These are phyloP conservation scores for Calephelis virginiensis DNA, from an alignment of 1,140 invertebrate species.

Conservation along the genomic window DNA sequence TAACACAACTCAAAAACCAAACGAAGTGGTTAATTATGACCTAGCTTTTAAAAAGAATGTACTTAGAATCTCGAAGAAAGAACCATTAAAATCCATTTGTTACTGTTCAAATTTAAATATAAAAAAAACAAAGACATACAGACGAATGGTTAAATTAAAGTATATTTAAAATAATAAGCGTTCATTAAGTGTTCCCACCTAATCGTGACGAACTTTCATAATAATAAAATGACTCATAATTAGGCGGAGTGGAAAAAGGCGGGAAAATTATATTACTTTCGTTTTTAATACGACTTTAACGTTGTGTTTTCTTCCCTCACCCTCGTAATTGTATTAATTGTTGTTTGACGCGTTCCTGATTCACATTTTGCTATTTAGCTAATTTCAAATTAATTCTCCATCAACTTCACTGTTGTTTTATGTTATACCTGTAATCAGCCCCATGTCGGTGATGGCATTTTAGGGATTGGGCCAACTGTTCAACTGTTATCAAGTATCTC, in stretches of 20 bases:
- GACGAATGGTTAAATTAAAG: too few relatives aligned
- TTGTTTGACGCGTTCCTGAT: constrained; percentile 58
- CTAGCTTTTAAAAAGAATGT: too few relatives aligned
- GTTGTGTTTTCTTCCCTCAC: constrained; percentile 58
- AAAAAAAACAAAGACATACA: too few relatives aligned
- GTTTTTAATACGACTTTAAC: constrained; percentile 65
- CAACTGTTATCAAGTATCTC: too few relatives aligned
- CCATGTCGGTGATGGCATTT: too few relatives aligned
- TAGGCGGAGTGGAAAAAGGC: constrained; percentile 70
- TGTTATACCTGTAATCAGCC: neutral
- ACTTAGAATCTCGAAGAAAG: too few relatives aligned
- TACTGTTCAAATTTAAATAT: too few relatives aligned
- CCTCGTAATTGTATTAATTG: constrained; percentile 70
- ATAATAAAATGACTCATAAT: constrained; percentile 74
- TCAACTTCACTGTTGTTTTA: constrained; percentile 6
- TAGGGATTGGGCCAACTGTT: neutral
- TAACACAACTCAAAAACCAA: too few relatives aligned
- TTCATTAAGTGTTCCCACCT: constrained; percentile 54
- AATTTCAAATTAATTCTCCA: constrained; percentile 13
- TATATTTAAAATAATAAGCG: constrained; percentile 33
- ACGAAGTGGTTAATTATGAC: too few relatives aligned
- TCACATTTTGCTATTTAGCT: constrained; percentile 32
- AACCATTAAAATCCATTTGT: too few relatives aligned
- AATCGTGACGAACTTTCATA: constrained; percentile 70
- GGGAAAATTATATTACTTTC: constrained; percentile 69